Base-by-base conservation (phyloP, 2,797 vertebrate species). In the Propithecus perrieri region DNA sequence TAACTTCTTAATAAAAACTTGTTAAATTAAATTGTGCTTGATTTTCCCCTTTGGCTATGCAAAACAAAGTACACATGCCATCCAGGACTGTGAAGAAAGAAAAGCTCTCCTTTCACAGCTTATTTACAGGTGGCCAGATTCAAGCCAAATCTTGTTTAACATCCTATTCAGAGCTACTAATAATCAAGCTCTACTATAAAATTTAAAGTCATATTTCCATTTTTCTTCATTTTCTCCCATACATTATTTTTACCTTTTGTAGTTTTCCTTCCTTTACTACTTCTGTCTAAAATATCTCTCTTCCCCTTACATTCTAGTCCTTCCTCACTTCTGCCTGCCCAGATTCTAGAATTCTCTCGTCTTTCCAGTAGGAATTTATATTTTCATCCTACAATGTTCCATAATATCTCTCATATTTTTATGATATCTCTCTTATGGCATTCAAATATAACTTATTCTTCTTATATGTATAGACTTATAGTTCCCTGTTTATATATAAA, bases 21-120 rank as follows among this genome's bases (percentile, higher is more conserved):
- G 9, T 86, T 94, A 84, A 96, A 95, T 92, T 95, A 85, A 93
- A 85, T 78, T 87, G 18, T 35, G 24, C 63, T 97, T 78, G 71
- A 96, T 90, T 97, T 89, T 61, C 26, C 72, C 33, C 38, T 93
- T 87, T 92, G 43, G 69, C 35, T 72, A 65, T 90, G 4, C 26
- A 86, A 91, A 84, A 75, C 46, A 93, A 91, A 85, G 33, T 76
- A 84, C 4, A 33, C 57, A 79, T 28, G 14, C 30, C 17, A 89
- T 46, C 12, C 35, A 57, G 55, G 35, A 30, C 28, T 71, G 22
- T 28, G 26, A 79, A 72, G 30, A 35, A 72, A 89, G 22, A 15
- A 65, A 59, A 59, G 4, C 18, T 75, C n/a, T 69, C 8, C 24
- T 83, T 75, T 22, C 3, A 69, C 18, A 63, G 26, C 2, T 89